These are phyloP conservation scores for Antechinus stuartii DNA, from an alignment of 2,113 vertebrate genomes.

Conservation along the genomic window DNA sequence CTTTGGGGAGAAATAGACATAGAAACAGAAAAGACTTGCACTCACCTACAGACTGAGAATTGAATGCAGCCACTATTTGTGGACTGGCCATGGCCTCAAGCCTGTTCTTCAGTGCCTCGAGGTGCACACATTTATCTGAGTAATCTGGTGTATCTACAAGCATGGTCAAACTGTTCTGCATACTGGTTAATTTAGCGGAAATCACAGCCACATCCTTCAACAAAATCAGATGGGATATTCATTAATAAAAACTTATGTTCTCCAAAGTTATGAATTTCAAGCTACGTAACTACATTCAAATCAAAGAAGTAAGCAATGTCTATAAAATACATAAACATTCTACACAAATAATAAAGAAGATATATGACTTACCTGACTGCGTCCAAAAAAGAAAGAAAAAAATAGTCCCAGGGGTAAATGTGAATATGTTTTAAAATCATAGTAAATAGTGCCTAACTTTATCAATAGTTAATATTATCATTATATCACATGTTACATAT, in stretches of 20 bases:
- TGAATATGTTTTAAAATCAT: neutral
- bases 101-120: conserved; percentile 97
- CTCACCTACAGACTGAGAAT: conserved; percentile 92
- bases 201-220: conserved; percentile 92
- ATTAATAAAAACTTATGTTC: neutral
- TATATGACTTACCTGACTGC: no score
- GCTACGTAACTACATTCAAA: accelerated
- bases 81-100: conserved; percentile 96
- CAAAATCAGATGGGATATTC: neutral
- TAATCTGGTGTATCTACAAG: conserved; percentile 97
- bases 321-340: neutral
- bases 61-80: conserved; percentile 95
- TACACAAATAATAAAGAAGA: neutral
- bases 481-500: neutral
- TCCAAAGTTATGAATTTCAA: neutral
- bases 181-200: conserved; percentile 94
- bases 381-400: no score
- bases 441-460: neutral
- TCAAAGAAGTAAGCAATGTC: accelerated
- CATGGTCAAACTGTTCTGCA: conserved; percentile 97
- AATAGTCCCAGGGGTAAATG: no score
- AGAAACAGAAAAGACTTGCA: accelerated
- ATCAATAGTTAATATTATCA: neutral
- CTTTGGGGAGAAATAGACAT: neutral
- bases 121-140: conserved; percentile 97